Conservation (phyloP, 2,888 invertebrate species). For the Stegana nigrithorax region DNA sequence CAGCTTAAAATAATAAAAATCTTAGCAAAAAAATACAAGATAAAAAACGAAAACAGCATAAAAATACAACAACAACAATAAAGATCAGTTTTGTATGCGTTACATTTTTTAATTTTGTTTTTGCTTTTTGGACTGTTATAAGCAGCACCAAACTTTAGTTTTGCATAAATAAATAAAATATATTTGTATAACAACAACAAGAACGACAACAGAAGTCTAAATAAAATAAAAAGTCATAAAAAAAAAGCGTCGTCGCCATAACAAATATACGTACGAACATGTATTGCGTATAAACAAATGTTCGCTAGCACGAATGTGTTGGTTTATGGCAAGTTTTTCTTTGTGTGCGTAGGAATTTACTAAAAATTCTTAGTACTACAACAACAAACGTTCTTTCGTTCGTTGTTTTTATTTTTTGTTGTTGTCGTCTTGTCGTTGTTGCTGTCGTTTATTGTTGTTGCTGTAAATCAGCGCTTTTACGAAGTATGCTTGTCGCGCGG, state of each 20-base stretch:
- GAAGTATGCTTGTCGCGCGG: no score
- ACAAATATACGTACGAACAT: background rate
- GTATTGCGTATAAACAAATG: no score
- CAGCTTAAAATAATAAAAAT: constrained; percentile 41
- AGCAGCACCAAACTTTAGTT: constrained; percentile 7
- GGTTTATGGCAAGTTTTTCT: background rate
- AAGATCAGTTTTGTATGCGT: constrained; percentile 15
- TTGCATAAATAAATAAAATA: constrained; percentile 14
- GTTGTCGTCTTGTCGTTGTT: background rate
- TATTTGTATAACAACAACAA: constrained; percentile 16
- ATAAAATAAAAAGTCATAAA: background rate
- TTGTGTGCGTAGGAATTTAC: constrained; percentile 49
- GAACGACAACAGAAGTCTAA: background rate
- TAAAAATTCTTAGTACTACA: constrained; percentile 36
- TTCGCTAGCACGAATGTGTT: background rate
- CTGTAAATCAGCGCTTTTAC: no score
- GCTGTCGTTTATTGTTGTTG: background rate
- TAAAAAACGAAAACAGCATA: constrained; percentile 14
- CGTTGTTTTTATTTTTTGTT: background rate
- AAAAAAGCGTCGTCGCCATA: background rate
- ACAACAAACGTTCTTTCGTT: background rate
- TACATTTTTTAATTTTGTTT: background rate
- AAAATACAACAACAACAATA: background rate
- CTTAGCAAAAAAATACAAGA: constrained; percentile 36
- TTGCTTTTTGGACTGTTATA: background rate